These are phyloP conservation scores for Plutomurus gul DNA, from an alignment of 1,140 invertebrate species.

Conservation along the genomic window DNA sequence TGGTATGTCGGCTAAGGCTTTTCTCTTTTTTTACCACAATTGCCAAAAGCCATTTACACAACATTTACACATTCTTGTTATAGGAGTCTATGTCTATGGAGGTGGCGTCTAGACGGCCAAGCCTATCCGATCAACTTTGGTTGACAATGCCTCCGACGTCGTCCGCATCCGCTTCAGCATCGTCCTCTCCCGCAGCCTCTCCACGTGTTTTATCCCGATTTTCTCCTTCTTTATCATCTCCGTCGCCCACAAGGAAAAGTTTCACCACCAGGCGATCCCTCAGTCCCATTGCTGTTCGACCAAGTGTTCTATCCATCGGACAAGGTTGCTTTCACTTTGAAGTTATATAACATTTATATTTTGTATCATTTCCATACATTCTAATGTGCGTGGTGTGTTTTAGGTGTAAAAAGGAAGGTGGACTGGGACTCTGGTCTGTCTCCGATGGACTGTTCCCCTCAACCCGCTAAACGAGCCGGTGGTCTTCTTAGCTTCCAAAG, in stretches of 20 bases:
- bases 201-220: slow-evolving; percentile 47
- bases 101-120: slow-evolving; percentile 41
- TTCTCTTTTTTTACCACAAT: background rate
- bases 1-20: slow-evolving; percentile 44
- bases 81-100: slow-evolving; percentile 54
- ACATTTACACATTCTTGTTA: background rate
- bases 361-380: background rate
- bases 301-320: slow-evolving; percentile 47
- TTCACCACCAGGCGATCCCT: slow-evolving; percentile 56
- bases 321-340: slow-evolving; percentile 30
- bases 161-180: slow-evolving; percentile 48
- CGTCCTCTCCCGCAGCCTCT: slow-evolving; percentile 53
- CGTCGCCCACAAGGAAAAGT: slow-evolving; percentile 59
- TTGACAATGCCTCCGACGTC: slow-evolving; percentile 46
- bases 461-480: slow-evolving; percentile 46
- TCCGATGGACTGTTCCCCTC: slow-evolving; percentile 52
- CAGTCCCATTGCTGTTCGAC: slow-evolving; percentile 58
- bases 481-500: slow-evolving; percentile 44
- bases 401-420: slow-evolving; percentile 52
- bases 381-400: no score
- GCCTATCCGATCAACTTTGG: slow-evolving; percentile 51
- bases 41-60: background rate
- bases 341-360: background rate
- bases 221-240: slow-evolving; percentile 53
- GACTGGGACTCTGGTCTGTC: slow-evolving; percentile 48